phyloP scores from a whole-genome alignment of 2,888 invertebrate genomes.

The Eupithecia pulchellata region DNA sequence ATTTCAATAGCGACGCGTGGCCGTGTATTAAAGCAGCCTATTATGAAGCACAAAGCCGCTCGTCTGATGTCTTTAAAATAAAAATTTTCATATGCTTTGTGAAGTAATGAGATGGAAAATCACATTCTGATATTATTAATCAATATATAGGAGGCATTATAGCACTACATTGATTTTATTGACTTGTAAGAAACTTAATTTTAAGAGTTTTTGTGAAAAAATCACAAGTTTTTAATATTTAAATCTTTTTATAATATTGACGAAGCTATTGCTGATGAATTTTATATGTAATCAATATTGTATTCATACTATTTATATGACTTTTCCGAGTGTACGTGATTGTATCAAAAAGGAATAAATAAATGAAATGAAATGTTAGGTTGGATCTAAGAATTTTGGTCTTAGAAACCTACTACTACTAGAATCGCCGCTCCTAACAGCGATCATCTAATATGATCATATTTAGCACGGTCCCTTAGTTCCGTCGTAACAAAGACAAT shows the following conservation, averaged over 20 bases:
- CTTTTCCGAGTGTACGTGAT: too few species aligned
- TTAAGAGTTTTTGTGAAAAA: too few species aligned
- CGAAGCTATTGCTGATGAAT: too few species aligned
- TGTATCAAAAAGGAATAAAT: too few species aligned
- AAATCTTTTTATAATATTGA: too few species aligned
- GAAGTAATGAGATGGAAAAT: conserved; percentile 1
- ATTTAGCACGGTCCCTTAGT: not conserved
- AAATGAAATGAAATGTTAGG: too few species aligned
- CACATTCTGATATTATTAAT: not conserved
- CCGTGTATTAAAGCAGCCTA: conserved; percentile 37
- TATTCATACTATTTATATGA: too few species aligned
- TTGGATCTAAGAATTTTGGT: not conserved
- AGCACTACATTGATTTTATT: not conserved
- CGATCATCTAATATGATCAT: not conserved
- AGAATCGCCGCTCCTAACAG: not conserved
- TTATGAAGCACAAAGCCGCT: conserved; percentile 28
- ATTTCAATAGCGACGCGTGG: conserved; percentile 41
- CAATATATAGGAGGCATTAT: not conserved
- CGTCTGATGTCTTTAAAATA: conserved; percentile 32
- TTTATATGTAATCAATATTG: too few species aligned
- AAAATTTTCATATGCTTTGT: conserved; percentile 36
- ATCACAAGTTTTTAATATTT: too few species aligned
- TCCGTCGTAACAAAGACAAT: conserved; percentile 5
- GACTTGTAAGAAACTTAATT: too few species aligned
- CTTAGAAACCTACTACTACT: not conserved